Evolutionary conservation across 1,140 invertebrate genomes (phyloP).

Genomic region (Temnothorax curvispinosus): DNA sequence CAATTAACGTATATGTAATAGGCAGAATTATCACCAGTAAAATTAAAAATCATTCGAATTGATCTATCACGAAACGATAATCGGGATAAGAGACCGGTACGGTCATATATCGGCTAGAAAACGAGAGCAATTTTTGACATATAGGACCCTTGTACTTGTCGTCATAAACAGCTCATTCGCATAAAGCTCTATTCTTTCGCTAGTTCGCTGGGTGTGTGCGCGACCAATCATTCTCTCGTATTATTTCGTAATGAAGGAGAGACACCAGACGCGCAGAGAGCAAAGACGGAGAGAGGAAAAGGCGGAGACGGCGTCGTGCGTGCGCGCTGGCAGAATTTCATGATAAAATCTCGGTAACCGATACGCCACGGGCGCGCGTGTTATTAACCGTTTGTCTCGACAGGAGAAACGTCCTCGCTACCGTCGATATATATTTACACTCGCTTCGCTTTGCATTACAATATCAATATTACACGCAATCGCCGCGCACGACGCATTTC

Average conservation of each 20-base stretch:
- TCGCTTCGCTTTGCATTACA: constrained; percentile 6
- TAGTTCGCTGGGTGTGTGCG: constrained; percentile 32
- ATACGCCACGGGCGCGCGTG: constrained; percentile 28
- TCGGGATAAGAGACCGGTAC: constrained; percentile 67
- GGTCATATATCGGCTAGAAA: constrained; percentile 59
- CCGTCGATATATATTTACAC: constrained; percentile 4
- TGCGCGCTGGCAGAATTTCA: constrained; percentile 24
- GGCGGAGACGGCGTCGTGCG: background rate
- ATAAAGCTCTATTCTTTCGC: constrained; percentile 50
- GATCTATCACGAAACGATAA: constrained; percentile 72
- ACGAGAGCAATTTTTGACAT: constrained; percentile 72
- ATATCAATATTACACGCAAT: constrained; percentile 25
- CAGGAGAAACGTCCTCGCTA: constrained; percentile 28
- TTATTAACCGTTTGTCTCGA: constrained; percentile 50
- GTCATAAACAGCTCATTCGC: constrained; percentile 64
- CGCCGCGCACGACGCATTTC: background rate
- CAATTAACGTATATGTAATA: constrained; percentile 2
- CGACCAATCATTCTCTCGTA: constrained; percentile 45
- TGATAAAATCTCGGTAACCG: constrained; percentile 54
- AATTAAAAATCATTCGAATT: constrained; percentile 69
- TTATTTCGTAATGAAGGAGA: constrained; percentile 60
- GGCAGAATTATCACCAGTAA: constrained; percentile 69
- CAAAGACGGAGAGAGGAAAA: background rate
- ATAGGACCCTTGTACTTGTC: constrained; percentile 68
- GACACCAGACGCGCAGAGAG: background rate